Percentiles rank a stretch among this genome's conserved stretches.
Evolutionary conservation across 2,888 invertebrate genomes (phyloP).

Genomic region (Scaptodrosophila latifasciaeformis): DNA sequence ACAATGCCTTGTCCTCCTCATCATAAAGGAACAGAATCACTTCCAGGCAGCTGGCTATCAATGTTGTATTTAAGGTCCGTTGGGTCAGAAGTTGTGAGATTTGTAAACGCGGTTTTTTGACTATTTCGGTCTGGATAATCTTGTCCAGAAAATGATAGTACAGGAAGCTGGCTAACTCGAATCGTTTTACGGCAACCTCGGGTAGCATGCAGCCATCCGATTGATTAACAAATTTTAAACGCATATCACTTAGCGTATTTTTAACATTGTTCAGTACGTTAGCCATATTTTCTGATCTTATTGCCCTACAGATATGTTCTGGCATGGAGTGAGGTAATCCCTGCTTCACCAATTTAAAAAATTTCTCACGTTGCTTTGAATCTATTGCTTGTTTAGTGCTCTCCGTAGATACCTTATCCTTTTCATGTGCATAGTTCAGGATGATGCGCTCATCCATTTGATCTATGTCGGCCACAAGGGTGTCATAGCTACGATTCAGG

Average conservation of each 20-base stretch:
- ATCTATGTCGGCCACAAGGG: conserved; percentile 39
- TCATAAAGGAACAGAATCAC: conserved; percentile 32
- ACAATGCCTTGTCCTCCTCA: not conserved
- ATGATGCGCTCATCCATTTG: conserved; percentile 50
- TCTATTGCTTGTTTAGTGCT: too few species aligned
- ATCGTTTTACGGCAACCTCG: conserved; percentile 12
- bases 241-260: conserved; percentile 19
- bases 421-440: conserved; percentile 12
- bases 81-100: conserved; percentile 29
- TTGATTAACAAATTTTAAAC: conserved; percentile 8
- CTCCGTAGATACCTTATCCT: not conserved
- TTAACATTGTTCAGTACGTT: conserved; percentile 13
- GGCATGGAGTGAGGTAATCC: conserved; percentile 16
- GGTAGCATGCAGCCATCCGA: not conserved
- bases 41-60: conserved; percentile 47
- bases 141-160: conserved; percentile 35
- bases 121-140: conserved; percentile 33
- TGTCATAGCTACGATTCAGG: conserved; percentile 38
- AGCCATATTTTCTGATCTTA: not conserved
- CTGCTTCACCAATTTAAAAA: too few species aligned
- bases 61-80: conserved; percentile 18
- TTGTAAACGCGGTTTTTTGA: conserved; percentile 23
- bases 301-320: not conserved
- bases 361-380: conserved; percentile 1
- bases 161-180: conserved; percentile 25